A percentile compares a stretch with the other conserved stretches of the same genome.
phyloP scores from a whole-genome alignment of 2,888 invertebrate species.

The Ryuthela nishihirai region DNA sequence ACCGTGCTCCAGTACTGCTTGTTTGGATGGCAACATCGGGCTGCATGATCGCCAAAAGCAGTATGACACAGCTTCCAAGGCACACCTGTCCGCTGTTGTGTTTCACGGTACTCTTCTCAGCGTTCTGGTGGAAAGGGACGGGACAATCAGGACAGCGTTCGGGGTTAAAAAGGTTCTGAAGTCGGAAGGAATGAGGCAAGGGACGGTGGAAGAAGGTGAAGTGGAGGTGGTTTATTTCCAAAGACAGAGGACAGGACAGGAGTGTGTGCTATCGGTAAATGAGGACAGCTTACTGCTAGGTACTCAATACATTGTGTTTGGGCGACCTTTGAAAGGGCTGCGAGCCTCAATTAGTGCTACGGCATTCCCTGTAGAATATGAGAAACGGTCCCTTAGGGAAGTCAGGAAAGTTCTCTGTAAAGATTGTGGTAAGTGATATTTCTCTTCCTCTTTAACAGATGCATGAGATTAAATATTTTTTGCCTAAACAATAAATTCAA shows the following conservation, averaged over 20 bases:
- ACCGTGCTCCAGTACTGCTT: no score
- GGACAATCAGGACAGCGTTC: conserved; percentile 21
- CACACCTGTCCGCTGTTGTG: conserved; percentile 16
- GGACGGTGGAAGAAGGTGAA: conserved; percentile 5
- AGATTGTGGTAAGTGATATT: conserved; percentile 28
- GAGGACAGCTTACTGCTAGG: conserved; percentile 27
- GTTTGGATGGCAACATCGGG: no score
- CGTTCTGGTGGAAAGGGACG: conserved; percentile 24
- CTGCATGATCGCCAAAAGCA: no score
- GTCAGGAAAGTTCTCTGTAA: conserved; percentile 26
- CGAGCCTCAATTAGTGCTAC: conserved; percentile 26
- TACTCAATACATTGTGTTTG: conserved; percentile 29
- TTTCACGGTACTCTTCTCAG: conserved; percentile 21
- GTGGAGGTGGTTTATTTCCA: conserved; percentile 21
- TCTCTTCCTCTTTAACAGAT: no score
- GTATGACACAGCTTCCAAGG: conserved; percentile 28
- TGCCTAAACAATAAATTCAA: no score
- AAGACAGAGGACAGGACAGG: neutral
- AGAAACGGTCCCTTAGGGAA: conserved; percentile 29
- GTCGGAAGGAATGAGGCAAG: neutral
- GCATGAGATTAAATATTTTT: no score
- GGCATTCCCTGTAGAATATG: conserved; percentile 33
- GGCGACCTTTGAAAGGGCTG: conserved; percentile 1
- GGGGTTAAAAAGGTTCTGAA: conserved; percentile 20
- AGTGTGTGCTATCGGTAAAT: conserved; percentile 20